Conservation (phyloP, 2,113 vertebrate genomes). For the Xenopus borealis region DNA sequence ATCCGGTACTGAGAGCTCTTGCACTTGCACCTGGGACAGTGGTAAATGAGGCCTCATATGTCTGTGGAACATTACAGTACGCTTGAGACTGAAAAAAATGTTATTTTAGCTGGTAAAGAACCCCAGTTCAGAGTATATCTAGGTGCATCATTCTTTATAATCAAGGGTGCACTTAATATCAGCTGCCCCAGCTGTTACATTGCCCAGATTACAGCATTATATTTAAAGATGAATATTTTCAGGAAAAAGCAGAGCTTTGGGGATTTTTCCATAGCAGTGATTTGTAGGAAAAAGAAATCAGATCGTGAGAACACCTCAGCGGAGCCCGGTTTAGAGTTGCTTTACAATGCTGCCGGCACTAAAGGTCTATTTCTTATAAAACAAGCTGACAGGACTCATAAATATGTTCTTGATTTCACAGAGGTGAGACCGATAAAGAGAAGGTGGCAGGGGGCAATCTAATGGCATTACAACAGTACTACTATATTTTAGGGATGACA, state of each 20-base stretch:
- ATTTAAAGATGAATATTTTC: not conserved
- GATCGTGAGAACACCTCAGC: not conserved
- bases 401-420: not conserved
- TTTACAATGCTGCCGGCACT: not conserved
- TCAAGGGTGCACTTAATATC: not conserved
- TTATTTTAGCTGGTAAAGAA: no score
- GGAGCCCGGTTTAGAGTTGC: not conserved
- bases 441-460: no score
- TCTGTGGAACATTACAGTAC: no score
- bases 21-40: no score
- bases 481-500: no score
- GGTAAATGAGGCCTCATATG: no score
- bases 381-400: not conserved
- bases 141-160: not conserved
- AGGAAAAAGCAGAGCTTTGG: not conserved
- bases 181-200: not conserved
- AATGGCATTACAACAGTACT: no score
- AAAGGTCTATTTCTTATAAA: not conserved
- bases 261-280: not conserved
- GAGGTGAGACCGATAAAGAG: no score
- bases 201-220: not conserved
- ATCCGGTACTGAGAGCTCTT: no score
- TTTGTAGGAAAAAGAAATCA: not conserved
- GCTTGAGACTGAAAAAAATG: no score
- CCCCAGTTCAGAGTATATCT: not conserved